These are phyloP conservation scores for Sorex araneus DNA, from an alignment of 2,113 vertebrate genomes.

Conservation along the genomic window DNA sequence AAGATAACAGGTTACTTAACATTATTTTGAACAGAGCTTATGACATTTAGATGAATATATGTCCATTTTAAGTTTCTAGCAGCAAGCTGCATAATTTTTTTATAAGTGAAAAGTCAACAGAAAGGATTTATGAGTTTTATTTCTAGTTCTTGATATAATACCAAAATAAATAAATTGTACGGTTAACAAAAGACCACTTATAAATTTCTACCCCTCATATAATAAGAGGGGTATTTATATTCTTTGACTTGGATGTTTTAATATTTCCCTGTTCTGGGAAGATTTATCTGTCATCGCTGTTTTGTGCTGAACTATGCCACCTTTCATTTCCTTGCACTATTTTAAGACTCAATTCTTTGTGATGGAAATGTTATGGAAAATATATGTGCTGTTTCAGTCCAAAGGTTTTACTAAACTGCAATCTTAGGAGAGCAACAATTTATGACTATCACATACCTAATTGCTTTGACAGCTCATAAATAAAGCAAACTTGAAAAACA, in stretches of 20 bases:
- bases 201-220: not conserved
- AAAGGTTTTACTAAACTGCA: not conserved
- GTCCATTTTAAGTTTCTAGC: not conserved
- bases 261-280: not conserved
- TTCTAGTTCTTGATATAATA: not conserved
- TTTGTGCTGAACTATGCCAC: not conserved
- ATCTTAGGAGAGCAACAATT: not conserved
- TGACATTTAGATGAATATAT: not conserved
- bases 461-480: not conserved
- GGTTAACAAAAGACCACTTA: not conserved
- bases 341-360: not conserved
- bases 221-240: not conserved
- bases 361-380: constrained; percentile 29
- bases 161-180: not conserved
- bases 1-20: not conserved
- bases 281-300: not conserved
- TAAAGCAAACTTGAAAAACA: not conserved
- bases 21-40: not conserved
- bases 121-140: not conserved
- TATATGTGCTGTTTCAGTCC: not conserved
- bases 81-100: not conserved
- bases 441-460: not conserved
- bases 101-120: not conserved
- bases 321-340: constrained; percentile 19
- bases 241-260: not conserved